Evolutionary conservation across 2,113 vertebrate species (phyloP).

Genomic region (Otocyon megalotis): DNA sequence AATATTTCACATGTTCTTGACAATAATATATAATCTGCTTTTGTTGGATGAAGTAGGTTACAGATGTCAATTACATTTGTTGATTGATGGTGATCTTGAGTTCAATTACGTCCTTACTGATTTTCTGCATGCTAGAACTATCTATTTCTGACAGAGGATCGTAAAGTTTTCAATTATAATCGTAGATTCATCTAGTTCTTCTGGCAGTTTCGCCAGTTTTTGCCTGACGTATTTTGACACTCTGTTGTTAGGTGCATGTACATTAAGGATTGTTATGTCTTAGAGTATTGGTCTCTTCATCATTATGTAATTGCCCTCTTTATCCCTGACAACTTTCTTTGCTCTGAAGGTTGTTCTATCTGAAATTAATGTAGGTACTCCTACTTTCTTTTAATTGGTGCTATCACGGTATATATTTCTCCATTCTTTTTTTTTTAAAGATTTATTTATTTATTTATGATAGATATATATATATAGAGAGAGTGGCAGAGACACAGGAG

Average conservation of each 20-base stretch:
- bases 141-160: background rate
- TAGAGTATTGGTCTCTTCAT: background rate
- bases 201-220: background rate
- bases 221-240: background rate
- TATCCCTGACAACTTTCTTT: background rate
- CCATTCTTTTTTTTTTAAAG: too few relatives aligned
- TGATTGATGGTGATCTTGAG: background rate
- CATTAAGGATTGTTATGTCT: background rate
- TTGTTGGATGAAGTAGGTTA: background rate
- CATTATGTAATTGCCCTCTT: background rate
- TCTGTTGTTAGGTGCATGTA: background rate
- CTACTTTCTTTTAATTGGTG: background rate
- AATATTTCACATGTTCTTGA: background rate
- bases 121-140: background rate
- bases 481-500: too few relatives aligned
- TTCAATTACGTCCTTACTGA: background rate
- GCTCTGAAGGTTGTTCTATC: background rate
- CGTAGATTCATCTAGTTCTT: background rate
- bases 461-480: too few relatives aligned
- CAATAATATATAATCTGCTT: background rate
- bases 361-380: background rate
- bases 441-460: too few relatives aligned
- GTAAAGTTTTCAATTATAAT: background rate
- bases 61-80: background rate
- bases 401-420: background rate